A percentile compares a stretch with the other conserved stretches of the same genome.
Conservation (phyloP, 2,113 vertebrate species). For the Heterotis niloticus region DNA sequence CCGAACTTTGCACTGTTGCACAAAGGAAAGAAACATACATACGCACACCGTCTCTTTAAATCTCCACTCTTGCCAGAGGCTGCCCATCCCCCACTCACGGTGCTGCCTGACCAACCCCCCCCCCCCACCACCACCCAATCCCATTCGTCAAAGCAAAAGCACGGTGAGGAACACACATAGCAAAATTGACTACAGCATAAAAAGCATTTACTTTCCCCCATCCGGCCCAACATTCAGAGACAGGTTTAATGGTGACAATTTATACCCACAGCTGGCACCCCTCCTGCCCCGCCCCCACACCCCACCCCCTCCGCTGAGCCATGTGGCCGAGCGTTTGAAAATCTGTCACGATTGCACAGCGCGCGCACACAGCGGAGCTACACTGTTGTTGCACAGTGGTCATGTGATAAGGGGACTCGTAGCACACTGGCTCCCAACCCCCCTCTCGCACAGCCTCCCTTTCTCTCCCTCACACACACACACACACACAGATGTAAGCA, state of each 20-base stretch:
- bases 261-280: conserved; percentile 13
- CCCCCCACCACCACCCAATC: background rate
- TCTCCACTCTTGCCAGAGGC: conserved; percentile 12
- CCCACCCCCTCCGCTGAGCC: background rate
- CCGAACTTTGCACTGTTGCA: background rate
- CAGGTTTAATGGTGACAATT: conserved; percentile 25
- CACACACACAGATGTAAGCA: background rate
- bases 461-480: conserved; percentile 4
- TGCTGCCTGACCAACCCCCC: background rate
- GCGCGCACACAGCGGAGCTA: background rate
- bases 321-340: conserved; percentile 18
- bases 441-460: background rate
- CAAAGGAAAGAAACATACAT: background rate
- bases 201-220: conserved; percentile 10
- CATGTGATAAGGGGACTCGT: background rate
- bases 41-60: conserved; percentile 17
- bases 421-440: background rate
- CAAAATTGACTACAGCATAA: conserved; percentile 4
- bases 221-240: background rate
- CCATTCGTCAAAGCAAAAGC: conserved; percentile 17
- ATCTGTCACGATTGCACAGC: background rate
- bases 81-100: conserved; percentile 15
- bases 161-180: conserved; percentile 11
- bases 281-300: background rate
- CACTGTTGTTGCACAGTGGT: conserved; percentile 8